Conservation (phyloP, 2,888 invertebrate genomes). For the Hirtodrosophila confusa region DNA sequence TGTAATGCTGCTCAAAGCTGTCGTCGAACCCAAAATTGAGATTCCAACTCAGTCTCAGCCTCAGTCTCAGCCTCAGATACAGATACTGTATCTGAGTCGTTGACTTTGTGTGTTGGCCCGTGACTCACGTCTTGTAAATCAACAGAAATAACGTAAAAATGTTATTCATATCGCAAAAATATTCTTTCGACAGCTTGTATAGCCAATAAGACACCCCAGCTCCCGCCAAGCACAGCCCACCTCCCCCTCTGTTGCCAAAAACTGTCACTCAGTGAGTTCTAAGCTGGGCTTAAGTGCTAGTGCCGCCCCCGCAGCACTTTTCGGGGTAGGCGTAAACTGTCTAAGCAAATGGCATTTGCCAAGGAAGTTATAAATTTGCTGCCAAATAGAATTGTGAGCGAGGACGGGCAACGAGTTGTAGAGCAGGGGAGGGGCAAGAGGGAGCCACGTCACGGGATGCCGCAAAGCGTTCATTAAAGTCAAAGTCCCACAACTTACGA, state of each 20-base stretch:
- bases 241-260: conserved; percentile 1
- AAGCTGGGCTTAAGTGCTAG: conserved; percentile 43
- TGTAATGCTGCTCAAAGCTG: conserved; percentile 18
- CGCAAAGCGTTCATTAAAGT: conserved; percentile 73
- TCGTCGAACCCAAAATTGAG: conserved; percentile 7
- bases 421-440: neutral
- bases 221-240: neutral
- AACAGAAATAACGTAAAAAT: conserved; percentile 3
- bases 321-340: conserved; percentile 74
- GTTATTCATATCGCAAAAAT: conserved; percentile 40
- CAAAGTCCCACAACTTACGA: conserved; percentile 59
- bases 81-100: conserved; percentile 18
- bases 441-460: conserved; percentile 23
- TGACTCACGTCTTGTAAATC: conserved; percentile 46
- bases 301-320: conserved; percentile 49
- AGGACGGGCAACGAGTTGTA: conserved; percentile 12
- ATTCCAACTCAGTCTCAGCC: neutral
- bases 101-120: conserved; percentile 10
- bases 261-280: conserved; percentile 61
- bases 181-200: conserved; percentile 28
- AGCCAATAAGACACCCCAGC: neutral
- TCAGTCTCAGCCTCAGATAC: conserved; percentile 9
- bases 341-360: conserved; percentile 77
- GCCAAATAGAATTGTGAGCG: conserved; percentile 73
- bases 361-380: conserved; percentile 78